Percentiles rank a stretch among this genome's conserved stretches.
These are phyloP conservation scores for Pseudoips prasinana DNA, from an alignment of 2,888 invertebrate genomes.

Conservation along the genomic window DNA sequence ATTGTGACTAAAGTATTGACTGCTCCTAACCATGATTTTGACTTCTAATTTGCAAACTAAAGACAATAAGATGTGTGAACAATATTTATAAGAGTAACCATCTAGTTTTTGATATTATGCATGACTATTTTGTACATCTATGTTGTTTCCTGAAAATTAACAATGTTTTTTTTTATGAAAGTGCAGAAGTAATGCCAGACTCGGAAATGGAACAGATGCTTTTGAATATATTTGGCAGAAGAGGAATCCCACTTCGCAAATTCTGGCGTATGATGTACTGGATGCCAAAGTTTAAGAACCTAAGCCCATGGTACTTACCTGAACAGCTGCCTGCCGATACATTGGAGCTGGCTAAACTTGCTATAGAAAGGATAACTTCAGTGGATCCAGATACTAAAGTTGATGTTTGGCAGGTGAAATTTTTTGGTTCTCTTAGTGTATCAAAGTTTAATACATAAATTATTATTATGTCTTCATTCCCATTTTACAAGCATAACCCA, in stretches of 20 bases:
- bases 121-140: too few species aligned
- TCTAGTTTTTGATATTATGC: too few species aligned
- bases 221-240: slow-evolving; percentile 90
- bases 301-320: slow-evolving; percentile 93
- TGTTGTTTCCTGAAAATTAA: too few species aligned
- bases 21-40: too few species aligned
- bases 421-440: slow-evolving; percentile 14
- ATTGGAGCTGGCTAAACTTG: slow-evolving; percentile 89
- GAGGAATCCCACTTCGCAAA: slow-evolving; percentile 87
- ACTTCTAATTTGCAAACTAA: too few species aligned
- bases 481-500: too few species aligned
- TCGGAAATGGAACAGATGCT: slow-evolving; percentile 92
- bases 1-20: too few species aligned
- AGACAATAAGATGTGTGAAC: too few species aligned
- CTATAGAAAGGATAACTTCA: slow-evolving; percentile 91
- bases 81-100: too few species aligned
- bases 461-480: slow-evolving; percentile 19
- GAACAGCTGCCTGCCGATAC: slow-evolving; percentile 89
- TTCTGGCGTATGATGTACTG: slow-evolving; percentile 93
- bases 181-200: slow-evolving; percentile 93
- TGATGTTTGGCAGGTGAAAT: slow-evolving; percentile 82
- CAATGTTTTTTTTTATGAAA: slow-evolving; percentile 19
- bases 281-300: slow-evolving; percentile 96
- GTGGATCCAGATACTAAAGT: slow-evolving; percentile 89
- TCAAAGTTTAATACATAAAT: slow-evolving; percentile 4